Base-by-base conservation (phyloP, 1,140 invertebrate genomes). In the Myzus persicae region DNA sequence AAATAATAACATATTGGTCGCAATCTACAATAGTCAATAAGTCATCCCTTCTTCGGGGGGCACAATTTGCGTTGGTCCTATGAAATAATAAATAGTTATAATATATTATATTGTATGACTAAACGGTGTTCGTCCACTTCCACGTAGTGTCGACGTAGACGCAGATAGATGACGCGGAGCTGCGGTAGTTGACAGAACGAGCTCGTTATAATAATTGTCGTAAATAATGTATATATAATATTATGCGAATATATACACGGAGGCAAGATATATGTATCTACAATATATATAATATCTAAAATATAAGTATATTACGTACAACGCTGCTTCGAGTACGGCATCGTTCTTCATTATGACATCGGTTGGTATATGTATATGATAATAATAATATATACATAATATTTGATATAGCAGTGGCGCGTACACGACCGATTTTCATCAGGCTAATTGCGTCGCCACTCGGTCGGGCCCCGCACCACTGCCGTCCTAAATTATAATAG, bases 331-430 rank as follows among this genome's bases (percentile, higher is more conserved):
- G 40, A 46, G 42, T 44, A 46, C 81, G 76, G 54, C 46, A 93
- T 93, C 91, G 84, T 93, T 93, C 91, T 93, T 93, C 91, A 93
- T 93, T 93, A 93, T 59, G 90, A 76, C 59, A 36, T 76, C 59
- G 31, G 31, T 76, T n/a, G 14, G 14, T 76, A n/a, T 76, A 76
- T 76, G 20, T 76, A 76, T 67, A 31, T 38, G 36, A 36, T 44
- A 46, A 85, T 85, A 31, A 44, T n/a, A 87, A 42, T 44, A 76
- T 44, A 76, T n/a, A 76, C 59, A 76, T 6, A 76, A 76, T 76
- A 76, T 76, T 76, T 18, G 84, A 31, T 88, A 48, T 18, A 54
- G 36, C n/a, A 42, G 85, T 40, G 38, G 38, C 88, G 54, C 54
- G 26, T 76, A 20, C 59, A 76, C 31, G 48, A n/a, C 51, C 36